Conservation (phyloP, 2,113 vertebrate species). For the Ammodramus savannarum region DNA sequence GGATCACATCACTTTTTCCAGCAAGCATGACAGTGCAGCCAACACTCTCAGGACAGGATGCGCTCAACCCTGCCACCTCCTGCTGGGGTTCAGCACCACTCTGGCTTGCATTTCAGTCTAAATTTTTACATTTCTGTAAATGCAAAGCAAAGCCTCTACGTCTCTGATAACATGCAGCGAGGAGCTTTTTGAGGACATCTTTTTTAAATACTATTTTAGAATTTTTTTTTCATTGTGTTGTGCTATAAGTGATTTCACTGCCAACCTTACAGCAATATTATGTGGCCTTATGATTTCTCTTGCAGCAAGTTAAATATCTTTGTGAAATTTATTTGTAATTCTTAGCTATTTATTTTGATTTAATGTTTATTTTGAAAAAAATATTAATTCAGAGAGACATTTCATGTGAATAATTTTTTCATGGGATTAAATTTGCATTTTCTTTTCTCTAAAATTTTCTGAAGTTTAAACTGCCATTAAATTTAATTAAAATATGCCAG, state of each 20-base stretch:
- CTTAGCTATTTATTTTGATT: neutral
- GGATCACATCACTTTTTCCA: neutral
- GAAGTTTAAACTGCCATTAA: neutral
- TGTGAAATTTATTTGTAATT: neutral
- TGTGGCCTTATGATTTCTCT: neutral
- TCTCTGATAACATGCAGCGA: neutral
- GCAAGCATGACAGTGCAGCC: neutral
- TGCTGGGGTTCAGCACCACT: neutral
- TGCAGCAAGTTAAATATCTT: neutral
- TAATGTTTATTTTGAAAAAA: neutral
- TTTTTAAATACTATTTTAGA: neutral
- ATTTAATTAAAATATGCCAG: neutral
- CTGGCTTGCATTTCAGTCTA: neutral
- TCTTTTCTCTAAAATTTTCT: neutral
- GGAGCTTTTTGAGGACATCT: neutral
- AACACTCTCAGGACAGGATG: neutral
- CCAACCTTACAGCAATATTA: neutral
- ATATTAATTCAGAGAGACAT: neutral
- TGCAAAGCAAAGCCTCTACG: neutral
- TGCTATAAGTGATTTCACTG: neutral
- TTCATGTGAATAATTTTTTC: neutral
- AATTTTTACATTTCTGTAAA: neutral
- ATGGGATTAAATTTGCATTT: neutral
- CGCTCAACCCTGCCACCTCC: neutral
- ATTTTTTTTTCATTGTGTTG: neutral